Percentiles rank a stretch among this genome's conserved stretches.
Conservation (phyloP, 2,888 invertebrate genomes). For the Amphipoea oculea region DNA sequence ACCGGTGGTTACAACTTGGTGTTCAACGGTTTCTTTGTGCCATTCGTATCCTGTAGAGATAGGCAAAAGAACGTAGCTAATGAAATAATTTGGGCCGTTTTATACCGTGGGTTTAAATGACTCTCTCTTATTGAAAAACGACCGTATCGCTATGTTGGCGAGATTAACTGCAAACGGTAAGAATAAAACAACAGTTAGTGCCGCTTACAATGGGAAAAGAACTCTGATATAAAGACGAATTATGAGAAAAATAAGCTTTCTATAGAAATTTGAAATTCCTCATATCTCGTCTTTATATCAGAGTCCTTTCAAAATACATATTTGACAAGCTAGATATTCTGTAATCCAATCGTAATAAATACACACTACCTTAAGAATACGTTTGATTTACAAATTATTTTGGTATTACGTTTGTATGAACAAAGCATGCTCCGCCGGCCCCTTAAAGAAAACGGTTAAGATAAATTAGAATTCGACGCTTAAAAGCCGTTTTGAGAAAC, state of each 20-base stretch:
- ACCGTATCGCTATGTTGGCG: slow-evolving; percentile 60
- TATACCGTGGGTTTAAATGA: slow-evolving; percentile 58
- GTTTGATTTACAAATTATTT: no score
- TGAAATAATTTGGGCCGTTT: slow-evolving; percentile 65
- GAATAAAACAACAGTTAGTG: slow-evolving; percentile 67
- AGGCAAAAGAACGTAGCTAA: slow-evolving; percentile 63
- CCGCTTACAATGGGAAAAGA: slow-evolving; percentile 61
- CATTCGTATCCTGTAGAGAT: slow-evolving; percentile 61
- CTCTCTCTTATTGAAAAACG: slow-evolving; percentile 64
- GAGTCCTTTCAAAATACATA: no score
- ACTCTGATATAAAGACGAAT: no score
- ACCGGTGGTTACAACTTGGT: slow-evolving; percentile 55
- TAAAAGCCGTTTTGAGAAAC: slow-evolving; percentile 59
- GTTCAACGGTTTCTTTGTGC: slow-evolving; percentile 64
- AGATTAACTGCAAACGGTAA: slow-evolving; percentile 63
- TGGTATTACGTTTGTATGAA: no score
- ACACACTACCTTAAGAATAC: no score
- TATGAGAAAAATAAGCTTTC: no score
- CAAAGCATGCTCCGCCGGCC: no score
- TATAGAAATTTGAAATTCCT: no score
- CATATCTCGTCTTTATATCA: no score
- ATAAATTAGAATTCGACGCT: slow-evolving; percentile 72
- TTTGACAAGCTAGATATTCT: no score
- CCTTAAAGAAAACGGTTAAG: slow-evolving; percentile 59
- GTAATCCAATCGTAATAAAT: no score